A percentile compares a stretch with the other conserved stretches of the same genome.
phyloP scores from a whole-genome alignment of 1,140 invertebrate genomes.

The Cydia amplana region DNA sequence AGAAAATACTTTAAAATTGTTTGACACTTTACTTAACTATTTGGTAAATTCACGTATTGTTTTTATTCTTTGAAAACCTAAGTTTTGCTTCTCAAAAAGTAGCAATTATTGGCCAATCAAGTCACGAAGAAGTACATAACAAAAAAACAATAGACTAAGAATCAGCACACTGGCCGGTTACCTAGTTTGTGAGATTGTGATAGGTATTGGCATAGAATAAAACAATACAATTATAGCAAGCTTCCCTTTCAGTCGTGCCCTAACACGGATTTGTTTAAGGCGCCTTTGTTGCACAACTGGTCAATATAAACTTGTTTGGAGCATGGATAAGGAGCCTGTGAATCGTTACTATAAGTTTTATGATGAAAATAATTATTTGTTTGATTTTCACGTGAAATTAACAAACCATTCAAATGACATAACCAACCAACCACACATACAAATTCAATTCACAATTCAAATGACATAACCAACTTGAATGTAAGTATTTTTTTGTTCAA shows the following conservation, averaged over 20 bases:
- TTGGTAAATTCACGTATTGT: too few relatives aligned
- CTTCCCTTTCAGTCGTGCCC: slow-evolving; percentile 59
- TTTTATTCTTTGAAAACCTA: too few relatives aligned
- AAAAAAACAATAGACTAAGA: background rate
- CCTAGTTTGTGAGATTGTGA: slow-evolving; percentile 10
- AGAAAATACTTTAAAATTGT: too few relatives aligned
- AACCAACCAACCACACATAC: too few relatives aligned
- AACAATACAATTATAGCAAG: slow-evolving; percentile 58
- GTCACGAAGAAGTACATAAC: background rate
- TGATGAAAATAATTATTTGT: background rate
- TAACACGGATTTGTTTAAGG: slow-evolving; percentile 54
- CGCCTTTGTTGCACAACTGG: slow-evolving; percentile 34
- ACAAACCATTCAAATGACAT: too few relatives aligned
- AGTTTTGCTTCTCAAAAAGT: too few relatives aligned
- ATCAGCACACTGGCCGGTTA: background rate
- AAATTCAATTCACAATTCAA: too few relatives aligned
- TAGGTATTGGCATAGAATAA: slow-evolving; percentile 37
- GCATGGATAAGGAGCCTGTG: background rate
- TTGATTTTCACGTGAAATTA: too few relatives aligned
- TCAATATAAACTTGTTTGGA: slow-evolving; percentile 17
- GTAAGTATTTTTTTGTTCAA: too few relatives aligned
- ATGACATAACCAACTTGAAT: too few relatives aligned
- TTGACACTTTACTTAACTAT: too few relatives aligned
- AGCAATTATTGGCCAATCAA: background rate
- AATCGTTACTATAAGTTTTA: background rate